Evolutionary conservation across 2,797 vertebrate species (phyloP), one percentile per base, ranked within the genome.

Genomic region (Cygnus olor): DNA sequence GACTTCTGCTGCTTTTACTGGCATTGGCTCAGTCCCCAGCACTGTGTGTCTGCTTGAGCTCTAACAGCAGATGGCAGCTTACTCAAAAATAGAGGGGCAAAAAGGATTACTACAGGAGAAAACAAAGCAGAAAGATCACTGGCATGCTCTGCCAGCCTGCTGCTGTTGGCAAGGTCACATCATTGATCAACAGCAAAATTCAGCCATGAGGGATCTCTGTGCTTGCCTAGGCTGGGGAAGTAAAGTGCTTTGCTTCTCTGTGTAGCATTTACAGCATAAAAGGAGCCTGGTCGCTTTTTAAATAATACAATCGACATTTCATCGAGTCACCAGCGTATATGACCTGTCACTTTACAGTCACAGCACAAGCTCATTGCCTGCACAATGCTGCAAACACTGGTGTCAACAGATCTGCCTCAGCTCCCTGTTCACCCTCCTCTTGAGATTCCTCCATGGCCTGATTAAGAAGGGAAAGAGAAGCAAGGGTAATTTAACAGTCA

Each of bases 61-160:
- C 70, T 88, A 89, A 83, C 95, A 93, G 76, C 85, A 97, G 95
- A 95, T 91, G 95, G 95, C 93, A 94, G 65, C 71, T 96, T 92
- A 57, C 89, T 83, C 90, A 51, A 80, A 85, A 93, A 5, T 57
- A 66, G 79, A 61, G 64, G 58, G 45, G 11, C 30, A 32, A 49
- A 63, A 69, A 53, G 53, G 45, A 57, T 60, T 51, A 24, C 54
- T 63, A 3, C 18, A 51, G 24, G 11, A 65, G 65, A 11, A 80
- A 93, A 16, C 36, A 68, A 61, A 64, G 53, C 20, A 20, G 69
- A 40, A 45, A 45, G 4, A 45, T 88, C 56, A 1, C 38, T 32
- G 28, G 42, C 36, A 10, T 21, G 49, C 79, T 69, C 65, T 51
- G 56, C 27, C 69, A 36, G 18, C 4, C 68, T 76, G 47, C 77